Percentiles rank a stretch among this genome's conserved stretches.
These are phyloP conservation scores for Nannospalax galili DNA, from an alignment of 2,113 vertebrate species.

Conservation along the genomic window DNA sequence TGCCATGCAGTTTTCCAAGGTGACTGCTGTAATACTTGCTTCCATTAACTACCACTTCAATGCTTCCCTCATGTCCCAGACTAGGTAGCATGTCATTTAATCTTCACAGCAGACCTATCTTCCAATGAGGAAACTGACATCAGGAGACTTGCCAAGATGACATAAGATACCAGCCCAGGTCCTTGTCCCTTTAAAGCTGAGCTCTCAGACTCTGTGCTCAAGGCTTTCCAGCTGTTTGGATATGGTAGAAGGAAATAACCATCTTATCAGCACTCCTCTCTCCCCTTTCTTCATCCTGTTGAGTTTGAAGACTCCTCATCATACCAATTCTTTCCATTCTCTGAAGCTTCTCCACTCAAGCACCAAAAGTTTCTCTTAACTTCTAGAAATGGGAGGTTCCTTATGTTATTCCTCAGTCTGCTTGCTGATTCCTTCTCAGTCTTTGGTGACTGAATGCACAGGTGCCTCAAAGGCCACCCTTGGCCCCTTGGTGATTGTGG, in stretches of 20 bases:
- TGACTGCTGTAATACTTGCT: background rate
- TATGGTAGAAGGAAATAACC: background rate
- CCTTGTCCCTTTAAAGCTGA: background rate
- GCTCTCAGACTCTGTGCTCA: background rate
- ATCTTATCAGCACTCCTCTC: background rate
- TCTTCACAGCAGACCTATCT: background rate
- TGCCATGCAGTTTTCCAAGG: background rate
- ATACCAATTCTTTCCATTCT: background rate
- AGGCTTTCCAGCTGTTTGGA: background rate
- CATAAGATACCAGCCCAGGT: background rate
- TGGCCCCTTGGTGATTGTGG: background rate
- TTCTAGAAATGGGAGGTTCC: background rate
- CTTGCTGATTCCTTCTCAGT: background rate
- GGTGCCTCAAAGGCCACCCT: background rate
- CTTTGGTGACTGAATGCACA: background rate
- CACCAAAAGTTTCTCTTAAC: background rate
- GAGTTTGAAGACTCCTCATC: background rate
- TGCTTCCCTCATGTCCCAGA: background rate
- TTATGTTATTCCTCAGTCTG: background rate
- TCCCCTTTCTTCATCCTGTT: background rate
- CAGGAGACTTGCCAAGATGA: background rate
- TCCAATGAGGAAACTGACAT: background rate
- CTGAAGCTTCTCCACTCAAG: background rate
- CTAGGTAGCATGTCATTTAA: background rate
- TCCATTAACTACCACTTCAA: too few species aligned